Percentiles rank a stretch among this genome's conserved stretches.
phyloP scores from a whole-genome alignment of 2,888 invertebrate genomes.

The Creontiades dilutus region DNA sequence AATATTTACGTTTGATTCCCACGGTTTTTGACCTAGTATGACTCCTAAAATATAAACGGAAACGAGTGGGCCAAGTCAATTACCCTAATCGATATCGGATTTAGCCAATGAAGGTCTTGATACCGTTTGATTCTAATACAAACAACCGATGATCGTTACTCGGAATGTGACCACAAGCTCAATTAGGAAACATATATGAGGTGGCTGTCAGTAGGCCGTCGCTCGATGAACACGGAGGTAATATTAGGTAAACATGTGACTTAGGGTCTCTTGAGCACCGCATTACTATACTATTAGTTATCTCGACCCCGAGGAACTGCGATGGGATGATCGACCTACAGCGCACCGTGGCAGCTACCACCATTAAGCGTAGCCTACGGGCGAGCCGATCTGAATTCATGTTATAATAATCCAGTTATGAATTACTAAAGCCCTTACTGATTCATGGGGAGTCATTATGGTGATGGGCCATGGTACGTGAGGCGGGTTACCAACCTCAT shows the following conservation, averaged over 20 bases:
- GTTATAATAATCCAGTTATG: constrained; percentile 65
- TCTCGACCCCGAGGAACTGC: constrained; percentile 10
- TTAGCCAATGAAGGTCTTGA: too few relatives aligned
- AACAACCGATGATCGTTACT: too few relatives aligned
- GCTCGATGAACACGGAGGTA: neutral
- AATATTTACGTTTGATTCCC: too few relatives aligned
- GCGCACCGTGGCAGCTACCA: constrained; percentile 4
- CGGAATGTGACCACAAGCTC: neutral
- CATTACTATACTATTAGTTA: constrained; percentile 32
- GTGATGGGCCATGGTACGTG: constrained; percentile 61
- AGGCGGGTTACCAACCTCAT: constrained; percentile 40
- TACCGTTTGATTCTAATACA: too few relatives aligned
- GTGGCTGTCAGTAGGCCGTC: neutral
- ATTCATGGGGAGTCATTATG: constrained; percentile 66
- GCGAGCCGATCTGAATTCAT: constrained; percentile 54
- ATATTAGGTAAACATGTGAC: neutral
- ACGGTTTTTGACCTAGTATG: too few relatives aligned
- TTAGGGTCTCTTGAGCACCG: neutral
- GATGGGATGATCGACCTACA: constrained; percentile 7
- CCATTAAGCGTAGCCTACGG: constrained; percentile 13
- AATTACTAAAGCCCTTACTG: constrained; percentile 65
- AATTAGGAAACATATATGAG: neutral
- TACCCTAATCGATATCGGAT: too few relatives aligned
- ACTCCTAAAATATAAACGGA: too few relatives aligned
- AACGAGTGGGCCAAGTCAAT: too few relatives aligned